phyloP scores from a whole-genome alignment of 2,113 vertebrate species.

The Daphoenositta chrysoptera region DNA sequence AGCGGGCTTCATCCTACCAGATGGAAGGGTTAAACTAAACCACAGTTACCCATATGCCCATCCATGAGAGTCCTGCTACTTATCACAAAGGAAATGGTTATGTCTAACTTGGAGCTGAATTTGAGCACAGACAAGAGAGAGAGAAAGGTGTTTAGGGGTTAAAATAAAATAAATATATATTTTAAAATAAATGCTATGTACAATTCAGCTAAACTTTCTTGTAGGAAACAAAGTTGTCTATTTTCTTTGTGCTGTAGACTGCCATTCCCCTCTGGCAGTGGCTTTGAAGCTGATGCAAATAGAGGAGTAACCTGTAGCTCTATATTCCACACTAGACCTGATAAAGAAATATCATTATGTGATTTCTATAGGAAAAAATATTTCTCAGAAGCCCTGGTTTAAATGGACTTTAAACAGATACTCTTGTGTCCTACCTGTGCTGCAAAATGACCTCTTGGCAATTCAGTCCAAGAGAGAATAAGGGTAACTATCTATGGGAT shows the following conservation, averaged over 20 bases:
- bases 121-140: background rate
- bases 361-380: background rate
- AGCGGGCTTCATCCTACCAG: background rate
- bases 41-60: background rate
- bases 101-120: background rate
- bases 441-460: background rate
- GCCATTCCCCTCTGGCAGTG: background rate
- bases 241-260: background rate
- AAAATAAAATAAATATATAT: background rate
- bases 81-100: background rate
- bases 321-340: background rate
- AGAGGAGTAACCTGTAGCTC: background rate
- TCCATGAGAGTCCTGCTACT: fast-evolving
- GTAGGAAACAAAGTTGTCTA: background rate
- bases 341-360: background rate
- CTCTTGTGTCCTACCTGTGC: background rate
- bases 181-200: background rate
- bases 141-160: background rate
- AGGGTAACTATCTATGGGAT: background rate
- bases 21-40: background rate
- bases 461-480: background rate
- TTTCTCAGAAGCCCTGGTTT: background rate
- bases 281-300: background rate
- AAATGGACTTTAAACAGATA: background rate
- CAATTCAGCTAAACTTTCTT: background rate